Evolutionary conservation across 1,140 invertebrate species (phyloP).

Genomic region (Eumeta japonica): DNA sequence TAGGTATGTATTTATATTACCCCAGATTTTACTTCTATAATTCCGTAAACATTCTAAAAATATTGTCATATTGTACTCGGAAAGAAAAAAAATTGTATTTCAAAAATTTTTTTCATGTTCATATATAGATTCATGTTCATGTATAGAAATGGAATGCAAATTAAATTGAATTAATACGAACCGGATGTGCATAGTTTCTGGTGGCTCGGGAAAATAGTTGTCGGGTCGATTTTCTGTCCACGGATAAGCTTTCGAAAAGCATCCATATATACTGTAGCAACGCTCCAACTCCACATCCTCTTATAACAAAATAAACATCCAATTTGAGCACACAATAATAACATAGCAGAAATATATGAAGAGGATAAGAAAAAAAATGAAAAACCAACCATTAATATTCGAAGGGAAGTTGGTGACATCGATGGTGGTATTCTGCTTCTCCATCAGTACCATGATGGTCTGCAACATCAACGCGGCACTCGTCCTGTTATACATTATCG

Average conservation of each 20-base stretch:
- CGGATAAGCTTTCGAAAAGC: constrained; percentile 77
- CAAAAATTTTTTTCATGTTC: no score
- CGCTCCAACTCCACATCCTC: constrained; percentile 40
- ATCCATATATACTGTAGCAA: constrained; percentile 80
- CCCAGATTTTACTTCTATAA: no score
- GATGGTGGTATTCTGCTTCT: constrained; percentile 38
- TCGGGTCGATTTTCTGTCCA: constrained; percentile 79
- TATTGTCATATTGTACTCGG: no score
- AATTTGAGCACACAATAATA: neutral
- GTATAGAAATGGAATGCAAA: no score
- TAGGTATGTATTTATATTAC: no score
- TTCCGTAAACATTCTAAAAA: no score
- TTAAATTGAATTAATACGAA: constrained; percentile 26
- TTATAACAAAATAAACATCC: constrained; percentile 9
- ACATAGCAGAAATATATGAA: neutral
- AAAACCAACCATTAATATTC: constrained; percentile 33
- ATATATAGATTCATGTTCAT: no score
- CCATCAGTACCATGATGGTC: constrained; percentile 52
- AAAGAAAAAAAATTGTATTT: no score
- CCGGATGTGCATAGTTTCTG: constrained; percentile 51
- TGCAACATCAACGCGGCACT: constrained; percentile 53
- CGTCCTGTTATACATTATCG: constrained; percentile 43
- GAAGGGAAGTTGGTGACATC: constrained; percentile 35
- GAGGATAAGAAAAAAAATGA: no score
- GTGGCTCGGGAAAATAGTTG: constrained; percentile 71